phyloP scores from a whole-genome alignment of 2,797 vertebrate genomes.

The Epinephelus awoara region DNA sequence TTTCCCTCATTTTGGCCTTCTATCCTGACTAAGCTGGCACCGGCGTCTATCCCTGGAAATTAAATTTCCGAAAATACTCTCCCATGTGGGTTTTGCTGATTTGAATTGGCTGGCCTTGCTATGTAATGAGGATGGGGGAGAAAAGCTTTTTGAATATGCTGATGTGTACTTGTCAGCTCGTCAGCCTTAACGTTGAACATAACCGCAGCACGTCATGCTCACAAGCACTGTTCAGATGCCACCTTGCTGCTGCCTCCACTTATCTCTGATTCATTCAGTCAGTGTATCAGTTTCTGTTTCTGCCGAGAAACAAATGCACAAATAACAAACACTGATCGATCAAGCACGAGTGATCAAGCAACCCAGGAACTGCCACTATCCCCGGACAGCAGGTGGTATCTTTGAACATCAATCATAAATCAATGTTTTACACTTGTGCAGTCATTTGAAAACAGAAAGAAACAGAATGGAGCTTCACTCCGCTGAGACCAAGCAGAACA shows the following conservation, averaged over 20 bases:
- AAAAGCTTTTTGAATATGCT: slow-evolving; percentile 21
- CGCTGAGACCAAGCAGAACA: neutral
- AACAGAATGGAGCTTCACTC: slow-evolving; percentile 1
- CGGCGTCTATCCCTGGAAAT: slow-evolving; percentile 16
- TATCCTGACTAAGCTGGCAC: slow-evolving; percentile 6
- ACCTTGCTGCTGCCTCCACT: slow-evolving; percentile 1
- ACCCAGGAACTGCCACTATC: neutral
- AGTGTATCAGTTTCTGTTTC: neutral
- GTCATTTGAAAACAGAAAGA: neutral
- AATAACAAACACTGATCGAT: neutral
- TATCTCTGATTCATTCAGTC: neutral
- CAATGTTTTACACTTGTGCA: neutral
- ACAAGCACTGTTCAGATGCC: neutral
- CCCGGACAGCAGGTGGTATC: neutral
- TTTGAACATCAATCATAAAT: slow-evolving; percentile 17
- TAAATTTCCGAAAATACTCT: slow-evolving; percentile 36
- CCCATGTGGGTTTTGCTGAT: slow-evolving; percentile 25
- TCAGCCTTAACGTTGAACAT: slow-evolving; percentile 4
- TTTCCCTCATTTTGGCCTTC: slow-evolving; percentile 12
- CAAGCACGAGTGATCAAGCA: neutral
- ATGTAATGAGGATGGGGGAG: neutral
- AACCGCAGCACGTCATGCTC: neutral
- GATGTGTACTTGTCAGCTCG: slow-evolving; percentile 11
- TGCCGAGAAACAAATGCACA: neutral
- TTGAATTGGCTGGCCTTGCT: slow-evolving; percentile 22